These are phyloP conservation scores for Hoplostethus mediterraneus DNA, from an alignment of 2,797 vertebrate species.

Conservation along the genomic window DNA sequence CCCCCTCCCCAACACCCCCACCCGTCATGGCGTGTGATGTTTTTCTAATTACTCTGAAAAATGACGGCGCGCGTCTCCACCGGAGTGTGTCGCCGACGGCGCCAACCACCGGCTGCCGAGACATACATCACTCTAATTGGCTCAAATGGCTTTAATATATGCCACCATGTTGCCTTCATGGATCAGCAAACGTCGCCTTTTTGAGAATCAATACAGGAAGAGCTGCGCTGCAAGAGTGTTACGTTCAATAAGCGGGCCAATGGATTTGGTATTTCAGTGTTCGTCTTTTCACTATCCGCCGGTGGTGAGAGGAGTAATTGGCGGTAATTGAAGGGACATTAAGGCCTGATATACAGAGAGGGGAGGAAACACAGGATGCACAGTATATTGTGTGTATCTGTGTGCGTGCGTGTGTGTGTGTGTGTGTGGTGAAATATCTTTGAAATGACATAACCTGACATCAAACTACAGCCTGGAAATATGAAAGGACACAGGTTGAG, in stretches of 20 bases:
- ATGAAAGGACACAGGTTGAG: constrained; percentile 20
- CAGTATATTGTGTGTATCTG: constrained; percentile 14
- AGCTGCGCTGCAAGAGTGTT: constrained; percentile 45
- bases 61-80: constrained; percentile 66
- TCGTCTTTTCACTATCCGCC: constrained; percentile 63
- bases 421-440: constrained; percentile 43
- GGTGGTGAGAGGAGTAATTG: constrained; percentile 63
- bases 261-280: constrained; percentile 67
- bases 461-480: constrained; percentile 21
- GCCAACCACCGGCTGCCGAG: constrained; percentile 41
- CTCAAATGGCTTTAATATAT: constrained; percentile 81
- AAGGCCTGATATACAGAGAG: constrained; percentile 47
- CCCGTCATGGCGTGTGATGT: constrained; percentile 64
- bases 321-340: constrained; percentile 66
- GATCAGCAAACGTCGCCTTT: constrained; percentile 77
- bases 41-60: constrained; percentile 84
- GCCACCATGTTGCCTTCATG: constrained; percentile 79
- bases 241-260: constrained; percentile 65
- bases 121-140: constrained; percentile 84
- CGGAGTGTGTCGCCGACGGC: constrained; percentile 66
- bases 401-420: constrained; percentile 20
- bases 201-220: constrained; percentile 78
- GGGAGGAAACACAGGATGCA: constrained; percentile 49
- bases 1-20: constrained; percentile 6
- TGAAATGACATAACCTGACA: constrained; percentile 49